Evolutionary conservation across 2,797 vertebrate genomes (phyloP), one percentile per base, ranked within the genome.

Genomic region (Mionectes olivaceus): DNA sequence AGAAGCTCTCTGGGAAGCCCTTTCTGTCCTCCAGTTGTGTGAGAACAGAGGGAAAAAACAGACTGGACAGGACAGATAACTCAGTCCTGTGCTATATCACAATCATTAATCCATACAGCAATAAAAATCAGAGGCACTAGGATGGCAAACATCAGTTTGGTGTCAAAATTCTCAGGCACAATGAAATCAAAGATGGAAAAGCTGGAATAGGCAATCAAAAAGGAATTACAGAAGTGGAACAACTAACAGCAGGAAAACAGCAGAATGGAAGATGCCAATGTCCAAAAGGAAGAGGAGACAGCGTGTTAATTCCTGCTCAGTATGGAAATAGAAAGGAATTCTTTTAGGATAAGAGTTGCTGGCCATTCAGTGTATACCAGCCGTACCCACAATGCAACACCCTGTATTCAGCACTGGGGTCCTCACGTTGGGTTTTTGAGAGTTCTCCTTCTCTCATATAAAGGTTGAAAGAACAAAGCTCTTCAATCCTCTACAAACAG

Each of bases 371-470:
- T 15, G 32, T 8, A 13, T 1, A 16, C 13, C 14, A 12, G 19
- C 2, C 61, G 17, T 4, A 8, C 7, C 33, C 25, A 32, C 23
- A 33, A 9, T 1, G 14, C 61, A 69, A 8, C 7, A 13, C 4
- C 27, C 44, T 5, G 0, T 7, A n/a, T 5, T 65, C 30, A 7
- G 18, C 19, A 3, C 0, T 33, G 73, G 27, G 16, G 3, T 3
- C 64, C 37, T 53, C 32, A 32, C 1, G 1, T 0, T 3, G 4
- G 15, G 21, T 5, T 71, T 68, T 19, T 39, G 12, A 7, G 50
- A 27, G 30, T 35, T n/a, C 60, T 64, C 24, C 41, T 73, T 78
- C 25, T 60, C 27, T 75, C 17, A 50, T 4, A 11, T 1, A 33
- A 25, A 61, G 63, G 22, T 52, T 61, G 61, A 44, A 70, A 79